phyloP scores from a whole-genome alignment of 2,797 vertebrate species.

The Alcedo quadribrachys region DNA sequence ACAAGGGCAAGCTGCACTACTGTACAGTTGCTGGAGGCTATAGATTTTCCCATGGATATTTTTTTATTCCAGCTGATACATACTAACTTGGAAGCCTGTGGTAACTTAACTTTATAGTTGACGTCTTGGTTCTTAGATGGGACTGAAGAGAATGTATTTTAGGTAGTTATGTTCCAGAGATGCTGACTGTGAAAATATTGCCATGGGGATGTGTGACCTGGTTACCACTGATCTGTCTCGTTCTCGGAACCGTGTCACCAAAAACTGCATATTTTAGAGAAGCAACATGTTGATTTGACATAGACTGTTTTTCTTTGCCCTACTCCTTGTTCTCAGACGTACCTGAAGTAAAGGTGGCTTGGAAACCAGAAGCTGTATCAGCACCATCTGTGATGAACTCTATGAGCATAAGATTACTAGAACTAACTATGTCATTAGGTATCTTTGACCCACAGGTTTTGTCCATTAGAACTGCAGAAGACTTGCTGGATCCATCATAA shows the following conservation, averaged over 20 bases:
- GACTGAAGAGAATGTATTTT: background rate
- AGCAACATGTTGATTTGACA: background rate
- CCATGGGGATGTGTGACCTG: background rate
- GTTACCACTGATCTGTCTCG: background rate
- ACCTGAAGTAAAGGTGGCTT: conserved; percentile 61
- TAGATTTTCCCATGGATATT: background rate
- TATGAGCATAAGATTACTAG: conserved; percentile 41
- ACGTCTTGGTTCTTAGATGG: background rate
- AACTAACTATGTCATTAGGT: conserved; percentile 9
- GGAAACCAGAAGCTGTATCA: conserved; percentile 53
- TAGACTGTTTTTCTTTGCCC: background rate
- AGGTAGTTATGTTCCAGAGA: background rate
- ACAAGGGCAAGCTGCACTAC: background rate
- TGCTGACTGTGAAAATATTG: background rate
- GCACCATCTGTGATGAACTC: conserved; percentile 59
- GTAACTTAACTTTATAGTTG: background rate
- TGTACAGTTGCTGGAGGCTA: background rate
- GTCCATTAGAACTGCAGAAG: conserved; percentile 58
- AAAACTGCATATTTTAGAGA: background rate
- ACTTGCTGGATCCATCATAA: conserved; percentile 68
- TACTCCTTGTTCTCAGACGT: background rate
- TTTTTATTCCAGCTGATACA: background rate
- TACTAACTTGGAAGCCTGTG: background rate
- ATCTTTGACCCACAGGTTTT: conserved; percentile 59
- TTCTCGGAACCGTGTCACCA: background rate